These are phyloP conservation scores for Lycocorax pyrrhopterus DNA, from an alignment of 2,113 vertebrate genomes.

Conservation along the genomic window DNA sequence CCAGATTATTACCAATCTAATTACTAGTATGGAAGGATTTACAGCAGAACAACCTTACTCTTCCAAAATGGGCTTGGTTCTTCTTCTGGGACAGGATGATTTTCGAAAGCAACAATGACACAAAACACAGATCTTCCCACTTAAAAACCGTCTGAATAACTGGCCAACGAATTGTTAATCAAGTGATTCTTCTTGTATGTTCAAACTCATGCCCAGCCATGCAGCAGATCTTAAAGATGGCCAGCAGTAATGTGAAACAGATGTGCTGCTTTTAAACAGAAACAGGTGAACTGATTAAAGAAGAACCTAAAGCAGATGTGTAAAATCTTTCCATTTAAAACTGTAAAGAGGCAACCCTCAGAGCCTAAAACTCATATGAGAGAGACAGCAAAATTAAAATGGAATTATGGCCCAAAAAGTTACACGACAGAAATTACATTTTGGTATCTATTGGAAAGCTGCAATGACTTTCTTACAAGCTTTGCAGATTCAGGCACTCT, in stretches of 20 bases:
- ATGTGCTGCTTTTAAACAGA: conserved; percentile 58
- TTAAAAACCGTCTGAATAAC: not conserved
- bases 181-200: conserved; percentile 20
- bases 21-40: not conserved
- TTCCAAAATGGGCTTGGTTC: not conserved
- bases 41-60: not conserved
- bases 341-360: not conserved
- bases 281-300: conserved; percentile 64
- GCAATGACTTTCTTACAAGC: conserved; percentile 17
- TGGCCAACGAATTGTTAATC: conserved; percentile 20
- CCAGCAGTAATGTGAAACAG: conserved; percentile 49
- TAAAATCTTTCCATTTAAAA: conserved; percentile 54
- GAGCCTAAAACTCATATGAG: not conserved
- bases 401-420: conserved; percentile 19
- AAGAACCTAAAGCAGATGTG: conserved; percentile 53
- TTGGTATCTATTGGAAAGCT: not conserved
- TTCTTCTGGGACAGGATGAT: not conserved
- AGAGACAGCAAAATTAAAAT: conserved; percentile 29
- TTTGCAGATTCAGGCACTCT: not conserved
- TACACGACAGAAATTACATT: conserved; percentile 16
- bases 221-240: conserved; percentile 54
- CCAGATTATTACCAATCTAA: not conserved
- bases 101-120: not conserved
- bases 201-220: conserved; percentile 31
- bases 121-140: not conserved